A percentile compares a stretch with the other conserved stretches of the same genome.
phyloP scores from a whole-genome alignment of 2,888 invertebrate genomes.

The Ophion ventricosus region DNA sequence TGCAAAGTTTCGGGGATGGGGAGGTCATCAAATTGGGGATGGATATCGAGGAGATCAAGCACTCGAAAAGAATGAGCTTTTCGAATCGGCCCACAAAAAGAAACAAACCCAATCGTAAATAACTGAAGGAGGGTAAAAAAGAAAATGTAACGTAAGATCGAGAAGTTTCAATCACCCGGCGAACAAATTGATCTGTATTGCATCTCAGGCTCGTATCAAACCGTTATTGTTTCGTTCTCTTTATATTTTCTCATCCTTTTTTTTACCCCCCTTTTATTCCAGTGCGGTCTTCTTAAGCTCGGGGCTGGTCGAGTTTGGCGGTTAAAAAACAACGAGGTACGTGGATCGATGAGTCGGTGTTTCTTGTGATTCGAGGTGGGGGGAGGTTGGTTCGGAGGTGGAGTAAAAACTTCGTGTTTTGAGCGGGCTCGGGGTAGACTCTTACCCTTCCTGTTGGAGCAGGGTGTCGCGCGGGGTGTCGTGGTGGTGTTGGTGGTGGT shows the following conservation, averaged over 20 bases:
- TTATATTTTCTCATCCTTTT: not conserved
- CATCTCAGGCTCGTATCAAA: not conserved
- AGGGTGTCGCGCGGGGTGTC: slow-evolving; percentile 84
- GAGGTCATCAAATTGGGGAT: slow-evolving; percentile 23
- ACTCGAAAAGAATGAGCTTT: slow-evolving; percentile 46
- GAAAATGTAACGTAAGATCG: slow-evolving; percentile 11
- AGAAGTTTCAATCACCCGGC: not conserved
- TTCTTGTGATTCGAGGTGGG: slow-evolving; percentile 55
- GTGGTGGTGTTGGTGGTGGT: slow-evolving; percentile 83
- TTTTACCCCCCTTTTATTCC: slow-evolving; percentile 6
- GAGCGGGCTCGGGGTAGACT: slow-evolving; percentile 82
- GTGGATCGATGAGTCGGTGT: slow-evolving; percentile 36
- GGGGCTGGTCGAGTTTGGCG: slow-evolving; percentile 22
- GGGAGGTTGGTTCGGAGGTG: slow-evolving; percentile 27
- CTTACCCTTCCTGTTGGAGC: slow-evolving; percentile 84
- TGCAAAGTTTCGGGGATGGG: slow-evolving; percentile 28
- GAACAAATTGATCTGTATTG: not conserved
- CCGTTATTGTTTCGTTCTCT: slow-evolving; percentile 2
- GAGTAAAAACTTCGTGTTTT: slow-evolving; percentile 68
- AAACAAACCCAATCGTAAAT: slow-evolving; percentile 11
- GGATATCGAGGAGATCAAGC: slow-evolving; percentile 20
- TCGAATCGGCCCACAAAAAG: slow-evolving; percentile 23
- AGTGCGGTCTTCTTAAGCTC: slow-evolving; percentile 31
- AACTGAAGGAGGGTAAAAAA: slow-evolving; percentile 23
- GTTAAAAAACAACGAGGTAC: slow-evolving; percentile 35